Evolutionary conservation across 2,797 vertebrate species (phyloP).

Genomic region (Coregonus suidteri): DNA sequence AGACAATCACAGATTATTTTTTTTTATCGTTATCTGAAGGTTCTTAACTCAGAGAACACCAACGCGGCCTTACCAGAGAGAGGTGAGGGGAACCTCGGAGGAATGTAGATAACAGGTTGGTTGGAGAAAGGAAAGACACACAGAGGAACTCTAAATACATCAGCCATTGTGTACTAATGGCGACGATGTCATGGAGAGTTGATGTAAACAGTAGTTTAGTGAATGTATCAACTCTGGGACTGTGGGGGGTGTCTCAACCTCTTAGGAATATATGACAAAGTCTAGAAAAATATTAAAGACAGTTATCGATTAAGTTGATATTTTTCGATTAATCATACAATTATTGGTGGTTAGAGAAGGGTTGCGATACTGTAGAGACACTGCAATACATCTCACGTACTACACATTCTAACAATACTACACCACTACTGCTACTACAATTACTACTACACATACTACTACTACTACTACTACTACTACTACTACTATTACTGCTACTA

Average conservation of each 20-base stretch:
- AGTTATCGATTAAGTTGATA: neutral
- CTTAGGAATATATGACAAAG: neutral
- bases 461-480: too few species aligned
- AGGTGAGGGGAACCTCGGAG: neutral
- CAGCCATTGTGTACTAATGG: constrained; percentile 25
- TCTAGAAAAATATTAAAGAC: neutral
- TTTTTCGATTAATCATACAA: neutral
- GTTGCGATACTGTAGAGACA: too few species aligned
- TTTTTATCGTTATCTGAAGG: constrained; percentile 28
- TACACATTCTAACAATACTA: too few species aligned
- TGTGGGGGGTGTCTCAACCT: neutral
- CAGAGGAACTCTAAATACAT: constrained; percentile 39
- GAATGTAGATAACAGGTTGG: constrained; percentile 45
- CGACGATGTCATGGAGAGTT: constrained; percentile 14
- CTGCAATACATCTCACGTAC: too few species aligned
- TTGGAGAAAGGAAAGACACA: constrained; percentile 22
- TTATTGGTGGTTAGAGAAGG: neutral
- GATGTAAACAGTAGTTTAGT: constrained; percentile 38
- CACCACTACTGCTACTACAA: too few species aligned
- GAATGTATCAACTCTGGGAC: constrained; percentile 15
- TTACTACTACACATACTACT: too few species aligned
- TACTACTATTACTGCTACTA: too few species aligned
- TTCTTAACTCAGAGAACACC: constrained; percentile 12
- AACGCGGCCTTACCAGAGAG: constrained; percentile 4
- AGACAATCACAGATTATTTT: constrained; percentile 14